Base-by-base conservation (phyloP, 2,888 invertebrate genomes). In the Lithophane semibrunnea region DNA sequence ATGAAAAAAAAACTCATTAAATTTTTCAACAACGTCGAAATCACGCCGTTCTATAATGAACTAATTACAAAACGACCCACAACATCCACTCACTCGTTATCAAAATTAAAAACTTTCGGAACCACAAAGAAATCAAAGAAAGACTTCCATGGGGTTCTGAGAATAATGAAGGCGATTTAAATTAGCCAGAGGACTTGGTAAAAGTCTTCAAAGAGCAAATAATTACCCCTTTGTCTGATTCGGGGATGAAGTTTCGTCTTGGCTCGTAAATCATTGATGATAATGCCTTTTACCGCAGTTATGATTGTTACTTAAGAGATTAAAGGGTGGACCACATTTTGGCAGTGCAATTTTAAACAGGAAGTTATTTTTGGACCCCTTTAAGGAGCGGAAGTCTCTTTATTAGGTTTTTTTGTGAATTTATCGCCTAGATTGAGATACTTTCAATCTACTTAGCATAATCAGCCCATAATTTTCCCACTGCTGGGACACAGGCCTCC, bases 161-260 rank as follows among this genome's bases (percentile, higher is more conserved):
- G 80, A 89, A 90, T 93, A 93, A 94, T 93, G 92, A 93, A 91
- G 87, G 87, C 84, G 80, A 90, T 92, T 92, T 89, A 92, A 94
- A 93, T 94, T 92, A 92, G 89, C 92, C 89, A 74, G 82, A 84
- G 86, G 92, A 93, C 88, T 92, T 87, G 79, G 75, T 58, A 69
- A 89, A 91, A 90, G 88, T 90, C 84, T 88, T 93, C 92, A 93
- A 94, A 93, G 92, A 92, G 91, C 91, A 91, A 58, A 92, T 94
- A 94, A 95, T 94, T 94, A 94, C 92, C 87, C 91, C 90, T 94
- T 94, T 94, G 94, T 94, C 90, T 86, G 80, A 89, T 89, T 83
- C 89, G 80, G 68, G 91, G 89, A 89, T 93, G 91, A 89, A 91
- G 89, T 92, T 90, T 90, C 86, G 74, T 84, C 83, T 84, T 80